Conservation (phyloP, 2,797 vertebrate genomes). For the Cynopterus sphinx region DNA sequence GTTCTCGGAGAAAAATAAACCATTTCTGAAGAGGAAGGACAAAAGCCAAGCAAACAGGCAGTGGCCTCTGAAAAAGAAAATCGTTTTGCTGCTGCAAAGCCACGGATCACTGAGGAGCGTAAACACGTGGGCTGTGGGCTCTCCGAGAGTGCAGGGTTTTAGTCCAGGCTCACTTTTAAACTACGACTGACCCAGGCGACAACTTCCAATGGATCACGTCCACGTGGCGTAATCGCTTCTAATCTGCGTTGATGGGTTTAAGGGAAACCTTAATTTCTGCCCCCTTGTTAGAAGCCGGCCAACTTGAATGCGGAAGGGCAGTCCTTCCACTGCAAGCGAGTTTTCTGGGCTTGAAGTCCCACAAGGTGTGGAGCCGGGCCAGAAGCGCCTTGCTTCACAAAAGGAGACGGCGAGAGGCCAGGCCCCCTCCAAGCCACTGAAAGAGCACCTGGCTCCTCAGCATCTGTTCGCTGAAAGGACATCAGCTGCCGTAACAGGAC, state of each 20-base stretch:
- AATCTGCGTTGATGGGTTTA: neutral
- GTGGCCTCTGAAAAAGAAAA: neutral
- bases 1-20: neutral
- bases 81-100: neutral
- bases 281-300: neutral
- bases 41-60: neutral
- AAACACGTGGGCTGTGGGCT: neutral
- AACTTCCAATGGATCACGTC: constrained; percentile 4
- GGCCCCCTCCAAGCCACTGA: rapidly evolving
- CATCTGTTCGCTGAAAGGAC: rapidly evolving
- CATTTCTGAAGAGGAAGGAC: neutral
- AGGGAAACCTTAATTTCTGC: neutral
- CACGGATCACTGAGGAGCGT: neutral
- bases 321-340: neutral
- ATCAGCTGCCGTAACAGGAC: neutral
- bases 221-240: constrained; percentile 46
- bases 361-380: neutral
- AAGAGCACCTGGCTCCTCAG: neutral
- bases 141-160: neutral
- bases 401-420: neutral
- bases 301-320: neutral
- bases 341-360: neutral
- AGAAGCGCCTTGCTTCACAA: neutral
- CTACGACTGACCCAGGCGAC: neutral
- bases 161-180: constrained; percentile 40